These are phyloP conservation scores for Mesocricetus auratus DNA, from an alignment of 2,113 vertebrate genomes.

Conservation along the genomic window DNA sequence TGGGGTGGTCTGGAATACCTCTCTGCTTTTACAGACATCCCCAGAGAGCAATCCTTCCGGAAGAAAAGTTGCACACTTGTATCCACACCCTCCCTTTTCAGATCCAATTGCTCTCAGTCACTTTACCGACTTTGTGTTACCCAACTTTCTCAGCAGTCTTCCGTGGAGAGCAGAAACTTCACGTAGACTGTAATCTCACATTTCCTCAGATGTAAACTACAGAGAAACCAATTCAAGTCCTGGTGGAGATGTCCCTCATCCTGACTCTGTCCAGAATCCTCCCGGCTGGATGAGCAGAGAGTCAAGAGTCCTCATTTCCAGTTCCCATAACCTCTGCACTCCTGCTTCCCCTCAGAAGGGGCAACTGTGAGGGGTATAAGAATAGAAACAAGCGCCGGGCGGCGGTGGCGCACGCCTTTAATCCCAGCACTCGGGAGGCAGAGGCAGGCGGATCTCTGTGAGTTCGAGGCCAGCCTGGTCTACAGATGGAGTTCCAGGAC, in stretches of 20 bases:
- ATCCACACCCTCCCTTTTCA: neutral
- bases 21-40: neutral
- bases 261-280: neutral
- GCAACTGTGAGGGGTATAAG: neutral
- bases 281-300: neutral
- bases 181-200: neutral
- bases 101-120: neutral
- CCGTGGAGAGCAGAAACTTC: neutral
- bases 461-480: too few relatives aligned
- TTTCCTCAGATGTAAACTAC: neutral
- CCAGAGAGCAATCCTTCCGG: neutral
- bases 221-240: neutral
- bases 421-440: too few relatives aligned
- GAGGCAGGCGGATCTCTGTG: too few relatives aligned
- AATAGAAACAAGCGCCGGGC: too few relatives aligned
- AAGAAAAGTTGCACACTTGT: neutral
- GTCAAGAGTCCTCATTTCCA: fast-evolving
- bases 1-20: conserved; percentile 22
- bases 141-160: neutral
- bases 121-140: neutral
- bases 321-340: too few relatives aligned
- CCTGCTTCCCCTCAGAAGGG: neutral
- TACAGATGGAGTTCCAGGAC: too few relatives aligned
- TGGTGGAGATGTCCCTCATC: neutral
- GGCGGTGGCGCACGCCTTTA: too few relatives aligned